Conservation (phyloP, 2,797 vertebrate genomes). For the Zenarchopterus dispar region DNA sequence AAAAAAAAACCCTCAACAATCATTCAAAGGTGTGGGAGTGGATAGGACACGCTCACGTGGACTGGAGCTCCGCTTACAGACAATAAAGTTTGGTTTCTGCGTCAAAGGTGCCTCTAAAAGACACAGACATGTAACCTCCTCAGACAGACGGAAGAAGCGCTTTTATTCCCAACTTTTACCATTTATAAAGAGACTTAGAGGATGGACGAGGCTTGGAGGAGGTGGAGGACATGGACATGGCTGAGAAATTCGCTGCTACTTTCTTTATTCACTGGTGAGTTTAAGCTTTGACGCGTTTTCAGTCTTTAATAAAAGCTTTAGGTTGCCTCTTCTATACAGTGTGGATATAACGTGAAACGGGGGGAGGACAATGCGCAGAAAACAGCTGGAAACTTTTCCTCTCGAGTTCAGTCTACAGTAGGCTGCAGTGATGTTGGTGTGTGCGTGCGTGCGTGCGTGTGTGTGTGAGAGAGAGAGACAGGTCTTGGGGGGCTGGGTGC, state of each 20-base stretch:
- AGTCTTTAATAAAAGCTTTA: no score
- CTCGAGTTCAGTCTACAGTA: not conserved
- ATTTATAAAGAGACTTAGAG: slow-evolving; percentile 2
- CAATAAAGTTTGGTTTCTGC: not conserved
- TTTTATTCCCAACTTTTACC: not conserved
- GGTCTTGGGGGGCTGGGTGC: not conserved
- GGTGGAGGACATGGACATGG: slow-evolving; percentile 55
- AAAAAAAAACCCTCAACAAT: slow-evolving; percentile 29
- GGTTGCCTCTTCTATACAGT: no score
- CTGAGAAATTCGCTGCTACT: slow-evolving; percentile 75
- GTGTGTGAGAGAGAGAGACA: not conserved
- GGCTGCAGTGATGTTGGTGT: not conserved
- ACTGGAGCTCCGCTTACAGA: slow-evolving; percentile 7
- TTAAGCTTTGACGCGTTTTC: not conserved
- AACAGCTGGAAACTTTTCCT: not conserved
- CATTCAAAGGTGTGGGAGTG: slow-evolving; percentile 45
- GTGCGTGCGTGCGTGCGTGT: not conserved
- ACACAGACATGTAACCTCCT: slow-evolving; percentile 43
- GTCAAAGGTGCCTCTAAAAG: slow-evolving; percentile 8
- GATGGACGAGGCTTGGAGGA: slow-evolving; percentile 66
- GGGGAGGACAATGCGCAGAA: not conserved
- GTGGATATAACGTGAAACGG: not conserved
- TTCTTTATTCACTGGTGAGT: slow-evolving; percentile 78
- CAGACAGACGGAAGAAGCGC: not conserved
- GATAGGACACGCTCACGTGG: slow-evolving; percentile 47